A percentile compares a stretch with the other conserved stretches of the same genome.
Evolutionary conservation across 1,140 invertebrate genomes (phyloP).

Genomic region (Teleopsis dalmanni): DNA sequence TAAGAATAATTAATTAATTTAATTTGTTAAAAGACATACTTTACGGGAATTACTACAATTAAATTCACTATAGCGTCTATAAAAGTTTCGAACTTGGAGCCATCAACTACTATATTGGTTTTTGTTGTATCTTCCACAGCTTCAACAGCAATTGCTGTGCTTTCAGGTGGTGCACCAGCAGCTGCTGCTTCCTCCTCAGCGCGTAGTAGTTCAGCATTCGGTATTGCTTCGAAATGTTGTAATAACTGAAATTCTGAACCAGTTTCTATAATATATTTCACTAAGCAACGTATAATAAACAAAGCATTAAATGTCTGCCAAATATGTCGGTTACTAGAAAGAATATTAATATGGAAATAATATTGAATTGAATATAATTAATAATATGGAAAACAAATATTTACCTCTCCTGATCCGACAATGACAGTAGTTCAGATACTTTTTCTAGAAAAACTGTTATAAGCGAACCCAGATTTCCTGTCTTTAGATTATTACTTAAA

Average conservation of each 20-base stretch:
- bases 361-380: constrained; percentile 31
- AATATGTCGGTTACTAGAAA: constrained; percentile 80
- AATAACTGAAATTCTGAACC: constrained; percentile 67
- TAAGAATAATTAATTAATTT: constrained; percentile 2
- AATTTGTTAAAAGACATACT: constrained; percentile 13
- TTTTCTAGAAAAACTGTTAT: constrained; percentile 75
- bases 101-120: constrained; percentile 31
- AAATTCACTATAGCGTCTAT: constrained; percentile 41
- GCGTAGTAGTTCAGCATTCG: constrained; percentile 25
- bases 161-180: constrained; percentile 15
- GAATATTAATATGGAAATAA: constrained; percentile 46
- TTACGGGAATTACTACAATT: constrained; percentile 41
- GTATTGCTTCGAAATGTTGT: constrained; percentile 60
- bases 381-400: constrained; percentile 47
- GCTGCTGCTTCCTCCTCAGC: constrained; percentile 22
- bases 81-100: constrained; percentile 42
- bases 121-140: constrained; percentile 24
- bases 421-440: constrained; percentile 69
- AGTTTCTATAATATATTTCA: constrained; percentile 82
- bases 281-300: constrained; percentile 80
- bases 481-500: constrained; percentile 69
- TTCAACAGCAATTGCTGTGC: constrained; percentile 31
- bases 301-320: constrained; percentile 94
- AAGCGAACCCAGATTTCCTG: constrained; percentile 80
- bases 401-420: constrained; percentile 78